Conservation (phyloP, 35 echinoderm and acorn worm genomes). For the Lytechinus variegatus region DNA sequence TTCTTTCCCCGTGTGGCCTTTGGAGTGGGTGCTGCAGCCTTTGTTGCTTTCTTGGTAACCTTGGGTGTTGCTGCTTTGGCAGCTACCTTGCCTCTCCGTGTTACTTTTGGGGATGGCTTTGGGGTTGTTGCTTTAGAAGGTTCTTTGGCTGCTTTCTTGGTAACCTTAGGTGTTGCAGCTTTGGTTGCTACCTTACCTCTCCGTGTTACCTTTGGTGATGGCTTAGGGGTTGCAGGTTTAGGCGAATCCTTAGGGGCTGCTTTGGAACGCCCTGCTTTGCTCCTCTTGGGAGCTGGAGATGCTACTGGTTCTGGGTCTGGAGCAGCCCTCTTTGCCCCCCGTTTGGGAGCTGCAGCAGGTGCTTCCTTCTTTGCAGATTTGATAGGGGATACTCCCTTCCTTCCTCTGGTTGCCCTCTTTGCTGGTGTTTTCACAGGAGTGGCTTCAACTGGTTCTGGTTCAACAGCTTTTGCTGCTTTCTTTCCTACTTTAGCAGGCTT, state of each 20-base stretch:
- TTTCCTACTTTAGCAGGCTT: not conserved
- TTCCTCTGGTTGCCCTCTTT: slow-evolving; percentile 34
- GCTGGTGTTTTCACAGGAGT: slow-evolving; percentile 17
- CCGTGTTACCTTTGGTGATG: slow-evolving; percentile 57
- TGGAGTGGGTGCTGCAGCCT: slow-evolving; percentile 8
- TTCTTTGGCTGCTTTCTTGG: not conserved
- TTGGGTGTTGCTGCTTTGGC: slow-evolving; percentile 24
- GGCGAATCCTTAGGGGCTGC: slow-evolving; percentile 32
- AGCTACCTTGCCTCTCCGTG: slow-evolving; percentile 40
- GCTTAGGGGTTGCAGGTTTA: slow-evolving; percentile 42
- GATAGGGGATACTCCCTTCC: slow-evolving; percentile 43
- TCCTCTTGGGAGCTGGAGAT: slow-evolving; percentile 74
- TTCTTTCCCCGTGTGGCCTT: slow-evolving; percentile 24
- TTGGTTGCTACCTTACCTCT: slow-evolving; percentile 14
- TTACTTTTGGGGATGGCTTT: slow-evolving; percentile 53
- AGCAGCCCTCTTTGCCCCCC: slow-evolving; percentile 48
- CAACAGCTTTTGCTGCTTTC: not conserved
- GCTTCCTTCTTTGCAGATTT: slow-evolving; percentile 29
- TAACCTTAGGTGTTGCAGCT: not conserved
- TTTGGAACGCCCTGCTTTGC: slow-evolving; percentile 39
- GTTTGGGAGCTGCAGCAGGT: not conserved
- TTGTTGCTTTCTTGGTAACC: slow-evolving; percentile 13
- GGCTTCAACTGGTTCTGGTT: not conserved
- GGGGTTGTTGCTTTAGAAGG: slow-evolving; percentile 44
- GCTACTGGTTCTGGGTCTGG: not conserved